Base-by-base conservation (phyloP, 2,113 vertebrate genomes). In the Tylochromis polylepis region DNA sequence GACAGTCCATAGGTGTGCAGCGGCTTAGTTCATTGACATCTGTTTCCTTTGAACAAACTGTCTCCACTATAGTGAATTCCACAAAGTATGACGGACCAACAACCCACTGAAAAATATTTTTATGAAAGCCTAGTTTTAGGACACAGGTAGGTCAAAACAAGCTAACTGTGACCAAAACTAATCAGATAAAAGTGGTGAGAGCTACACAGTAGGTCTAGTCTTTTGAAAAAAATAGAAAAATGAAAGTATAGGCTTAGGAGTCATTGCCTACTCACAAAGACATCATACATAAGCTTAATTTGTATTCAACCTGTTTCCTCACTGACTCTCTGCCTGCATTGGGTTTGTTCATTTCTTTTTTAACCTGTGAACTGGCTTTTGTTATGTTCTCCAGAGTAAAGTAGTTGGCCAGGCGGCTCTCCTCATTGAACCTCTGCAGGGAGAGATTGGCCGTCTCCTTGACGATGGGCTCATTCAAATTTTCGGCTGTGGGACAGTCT, bases 31-130 rank as follows among this genome's bases (percentile, higher is more conserved):
- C 91, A 43, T 4, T 46, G 46, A 12, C n/a, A 2, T 86, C 83
- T 1, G 85, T 82, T 43, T 57, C 78, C 67, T 84, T 94, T 46
- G 87, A 90, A 87, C 94, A 94, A 41, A 79, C 88, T 1, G 94
- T 94, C 81, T 95, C 92, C 79, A 93, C 38, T 8, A 95, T 94
- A 41, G 91, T 95, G 93, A 93, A 95, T 79, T 94, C 94, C 82
- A 95, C 93, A 79, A 93, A 91, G 78, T 94, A 93, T 24, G 89
- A 51, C 1, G 89, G 83, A 11, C 90, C 91, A 16, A 43, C 2
- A 20, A 92, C 82, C 93, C 91, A 94, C 94, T 95, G 87, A 41
- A 5, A 85, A 72, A 67, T 15, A 20, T 82, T 38, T 55, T 38
- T 11, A 22, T 24, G 20, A 16, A 55, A 79, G 29, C 18, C 51